Base-by-base conservation (phyloP, 2,797 vertebrate species). In the Pteropus rufus region DNA sequence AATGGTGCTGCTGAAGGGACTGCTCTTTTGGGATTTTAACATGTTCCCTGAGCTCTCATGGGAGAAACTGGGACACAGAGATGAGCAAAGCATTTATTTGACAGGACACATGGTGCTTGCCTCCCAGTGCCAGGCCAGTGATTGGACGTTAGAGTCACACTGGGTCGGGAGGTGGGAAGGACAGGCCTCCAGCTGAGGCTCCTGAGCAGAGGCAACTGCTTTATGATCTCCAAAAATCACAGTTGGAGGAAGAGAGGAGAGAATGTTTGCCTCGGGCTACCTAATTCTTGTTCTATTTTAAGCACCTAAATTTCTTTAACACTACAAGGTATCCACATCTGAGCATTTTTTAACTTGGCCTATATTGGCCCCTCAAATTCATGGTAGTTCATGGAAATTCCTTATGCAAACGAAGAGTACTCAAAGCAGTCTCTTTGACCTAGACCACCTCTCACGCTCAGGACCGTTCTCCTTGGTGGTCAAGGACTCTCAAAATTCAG, bases 271-370 rank as follows among this genome's bases (percentile, higher is more conserved):
- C 34, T 39, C 9, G 29, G 31, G 69, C 39, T 26, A 58, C 41
- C 4, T 39, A 21, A 58, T 72, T 87, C 64, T 84, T 79, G 1
- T 16, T 97, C 18, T 64, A 16, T 72, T 67, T 70, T 73, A 90
- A 92, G 31, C 29, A 83, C 41, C 36, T n/a, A 19, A 18, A 18
- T 44, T 67, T 62, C 18, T 39, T 86, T 41, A 70, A 65, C 36
- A 54, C 8, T 46, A 8, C 0, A 18, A 72, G 1, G 1, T 44
- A 49, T 21, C 2, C 26, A 34, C 34, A 76, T 26, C 7, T 23
- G 34, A 41, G 34, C 18, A 6, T 41, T 44, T 52, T 77, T 87
- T 83, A 62, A 58, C 34, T 60, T 87, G 76, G 49, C 46, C 56
- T 67, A 10, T 36, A 39, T 23, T 21, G 34, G 72, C 19, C 3